These are phyloP conservation scores for Acromyrmex heyeri DNA, from an alignment of 1,140 invertebrate genomes.

Conservation along the genomic window DNA sequence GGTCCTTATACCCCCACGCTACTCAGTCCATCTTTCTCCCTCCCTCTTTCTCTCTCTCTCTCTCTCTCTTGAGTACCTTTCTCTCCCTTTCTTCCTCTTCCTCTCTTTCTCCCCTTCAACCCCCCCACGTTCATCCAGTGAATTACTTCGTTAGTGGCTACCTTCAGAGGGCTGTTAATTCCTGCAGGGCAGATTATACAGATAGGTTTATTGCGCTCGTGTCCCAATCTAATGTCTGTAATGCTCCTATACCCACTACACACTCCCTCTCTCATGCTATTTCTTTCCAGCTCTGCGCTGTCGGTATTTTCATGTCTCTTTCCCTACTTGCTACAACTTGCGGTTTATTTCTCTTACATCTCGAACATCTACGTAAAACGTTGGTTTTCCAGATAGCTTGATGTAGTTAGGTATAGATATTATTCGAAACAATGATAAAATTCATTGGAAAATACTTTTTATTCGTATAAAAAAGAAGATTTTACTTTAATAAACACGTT, in stretches of 20 bases:
- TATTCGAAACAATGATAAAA: background rate
- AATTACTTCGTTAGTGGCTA: conserved; percentile 88
- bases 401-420: conserved; percentile 8
- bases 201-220: conserved; percentile 87
- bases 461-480: background rate
- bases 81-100: conserved; percentile 52
- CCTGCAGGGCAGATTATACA: conserved; percentile 87
- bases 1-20: conserved; percentile 58
- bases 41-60: conserved; percentile 54
- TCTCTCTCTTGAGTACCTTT: conserved; percentile 26
- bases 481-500: background rate
- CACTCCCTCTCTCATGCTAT: conserved; percentile 59
- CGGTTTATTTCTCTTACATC: conserved; percentile 14
- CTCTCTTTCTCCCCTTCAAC: conserved; percentile 67
- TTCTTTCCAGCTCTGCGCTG: conserved; percentile 63
- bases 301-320: conserved; percentile 48
- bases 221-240: conserved; percentile 87
- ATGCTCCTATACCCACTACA: conserved; percentile 81
- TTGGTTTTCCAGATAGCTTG: background rate
- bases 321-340: background rate
- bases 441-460: background rate
- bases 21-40: conserved; percentile 24
- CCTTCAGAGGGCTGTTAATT: conserved; percentile 87
- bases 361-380: background rate
- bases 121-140: conserved; percentile 86